Evolutionary conservation across 2,888 invertebrate genomes (phyloP).

Genomic region (Xestia xanthographa): DNA sequence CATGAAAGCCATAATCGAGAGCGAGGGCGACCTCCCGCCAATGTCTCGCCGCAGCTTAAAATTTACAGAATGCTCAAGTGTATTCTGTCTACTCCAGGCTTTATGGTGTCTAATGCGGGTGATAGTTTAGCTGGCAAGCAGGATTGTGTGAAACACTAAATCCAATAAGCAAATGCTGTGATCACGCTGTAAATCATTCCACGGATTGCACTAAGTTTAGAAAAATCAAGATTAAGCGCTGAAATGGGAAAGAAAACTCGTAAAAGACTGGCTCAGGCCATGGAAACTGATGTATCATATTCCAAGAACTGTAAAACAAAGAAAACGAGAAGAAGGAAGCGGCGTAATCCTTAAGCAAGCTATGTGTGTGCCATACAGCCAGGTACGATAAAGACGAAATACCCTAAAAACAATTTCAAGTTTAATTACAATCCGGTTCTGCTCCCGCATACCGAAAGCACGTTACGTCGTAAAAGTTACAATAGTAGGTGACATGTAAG

Average conservation of each 20-base stretch:
- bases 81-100: constrained; percentile 14
- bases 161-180: not conserved
- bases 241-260: not conserved
- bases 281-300: not conserved
- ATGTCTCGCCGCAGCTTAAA: constrained; percentile 23
- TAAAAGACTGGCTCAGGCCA: not conserved
- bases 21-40: constrained; percentile 6
- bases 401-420: constrained; percentile 34
- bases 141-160: constrained; percentile 1
- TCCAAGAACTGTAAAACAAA: not conserved
- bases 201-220: too few relatives aligned
- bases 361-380: not conserved
- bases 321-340: not conserved
- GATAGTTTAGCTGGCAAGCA: not conserved
- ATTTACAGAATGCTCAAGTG: constrained; percentile 17
- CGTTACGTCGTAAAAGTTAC: constrained; percentile 43
- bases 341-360: not conserved
- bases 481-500: constrained; percentile 74
- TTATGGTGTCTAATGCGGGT: not conserved
- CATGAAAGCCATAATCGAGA: constrained; percentile 20
- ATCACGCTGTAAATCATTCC: not conserved
- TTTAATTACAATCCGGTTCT: constrained; percentile 49
- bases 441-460: constrained; percentile 12
- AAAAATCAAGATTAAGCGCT: not conserved
- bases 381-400: constrained; percentile 25